Evolutionary conservation across 2,113 vertebrate species (phyloP).

Genomic region (Rhabdomys dilectus): DNA sequence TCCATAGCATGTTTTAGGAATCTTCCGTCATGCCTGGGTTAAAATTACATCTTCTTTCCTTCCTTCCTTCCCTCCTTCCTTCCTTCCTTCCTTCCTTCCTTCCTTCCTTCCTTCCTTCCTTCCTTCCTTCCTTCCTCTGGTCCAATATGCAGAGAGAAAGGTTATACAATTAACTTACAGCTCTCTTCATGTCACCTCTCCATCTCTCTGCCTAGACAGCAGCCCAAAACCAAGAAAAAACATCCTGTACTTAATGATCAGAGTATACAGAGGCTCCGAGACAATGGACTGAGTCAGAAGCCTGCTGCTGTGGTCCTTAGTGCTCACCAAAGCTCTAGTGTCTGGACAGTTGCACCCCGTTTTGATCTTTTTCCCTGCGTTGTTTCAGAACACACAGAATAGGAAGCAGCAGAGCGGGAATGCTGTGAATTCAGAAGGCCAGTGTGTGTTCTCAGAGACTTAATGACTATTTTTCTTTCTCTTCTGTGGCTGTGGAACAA

Average conservation of each 20-base stretch:
- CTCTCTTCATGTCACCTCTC: conserved; percentile 69
- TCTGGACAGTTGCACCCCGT: neutral
- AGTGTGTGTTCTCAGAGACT: conserved; percentile 72
- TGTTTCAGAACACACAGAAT: conserved; percentile 83
- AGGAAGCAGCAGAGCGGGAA: conserved; percentile 70
- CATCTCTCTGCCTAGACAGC: conserved; percentile 70
- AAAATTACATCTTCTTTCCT: conserved; percentile 48
- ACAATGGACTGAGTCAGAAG: neutral
- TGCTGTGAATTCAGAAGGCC: conserved; percentile 59
- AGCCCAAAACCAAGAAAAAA: conserved; percentile 82
- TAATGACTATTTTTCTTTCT: conserved; percentile 27
- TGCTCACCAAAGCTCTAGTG: conserved; percentile 70
- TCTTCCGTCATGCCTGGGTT: conserved; percentile 73
- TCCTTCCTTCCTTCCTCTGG: conserved; percentile 58
- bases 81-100: conserved; percentile 66
- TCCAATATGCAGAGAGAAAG: conserved; percentile 68
- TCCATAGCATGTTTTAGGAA: conserved; percentile 78
- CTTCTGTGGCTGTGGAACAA: conserved; percentile 46
- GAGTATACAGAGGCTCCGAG: conserved; percentile 43
- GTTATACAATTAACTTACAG: conserved; percentile 75
- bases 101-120: conserved; percentile 59
- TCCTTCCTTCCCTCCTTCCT: conserved; percentile 71
- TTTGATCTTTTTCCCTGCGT: conserved; percentile 81
- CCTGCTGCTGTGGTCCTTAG: conserved; percentile 73
- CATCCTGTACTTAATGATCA: conserved; percentile 58